phyloP scores from a whole-genome alignment of 2,113 vertebrate genomes.

The Nothocercus julius region DNA sequence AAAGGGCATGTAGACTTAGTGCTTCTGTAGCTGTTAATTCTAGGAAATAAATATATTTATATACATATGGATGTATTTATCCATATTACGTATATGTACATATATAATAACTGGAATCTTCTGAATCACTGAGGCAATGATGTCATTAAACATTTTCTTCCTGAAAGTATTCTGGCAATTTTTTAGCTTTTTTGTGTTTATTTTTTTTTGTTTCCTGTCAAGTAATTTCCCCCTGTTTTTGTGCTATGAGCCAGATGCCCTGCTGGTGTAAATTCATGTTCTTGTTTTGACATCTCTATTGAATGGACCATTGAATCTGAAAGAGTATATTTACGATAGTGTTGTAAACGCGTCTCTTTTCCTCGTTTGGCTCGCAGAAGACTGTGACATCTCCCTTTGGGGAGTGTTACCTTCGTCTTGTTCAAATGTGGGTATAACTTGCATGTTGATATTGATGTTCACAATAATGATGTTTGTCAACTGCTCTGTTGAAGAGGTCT shows the following conservation, averaged over 20 bases:
- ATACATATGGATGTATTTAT: neutral
- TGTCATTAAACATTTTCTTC: neutral
- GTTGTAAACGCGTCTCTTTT: fast-evolving
- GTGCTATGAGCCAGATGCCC: neutral
- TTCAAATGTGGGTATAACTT: neutral
- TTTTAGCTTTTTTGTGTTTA: neutral
- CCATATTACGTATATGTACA: neutral
- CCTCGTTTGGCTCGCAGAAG: neutral
- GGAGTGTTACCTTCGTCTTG: neutral
- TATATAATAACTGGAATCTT: no score
- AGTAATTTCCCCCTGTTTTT: neutral
- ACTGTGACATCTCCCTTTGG: neutral
- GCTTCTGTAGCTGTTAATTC: neutral
- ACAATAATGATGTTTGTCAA: constrained; percentile 34
- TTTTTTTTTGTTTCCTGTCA: neutral
- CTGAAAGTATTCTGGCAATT: neutral
- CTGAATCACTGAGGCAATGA: no score
- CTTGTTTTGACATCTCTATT: neutral
- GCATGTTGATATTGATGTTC: neutral
- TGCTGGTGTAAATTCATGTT: neutral
- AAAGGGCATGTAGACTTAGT: neutral
- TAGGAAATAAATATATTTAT: neutral
- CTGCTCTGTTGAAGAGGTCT: neutral
- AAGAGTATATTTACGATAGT: neutral
- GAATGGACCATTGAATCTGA: neutral